Base-by-base conservation (phyloP, 2,888 invertebrate species). In the Muscina levida region DNA sequence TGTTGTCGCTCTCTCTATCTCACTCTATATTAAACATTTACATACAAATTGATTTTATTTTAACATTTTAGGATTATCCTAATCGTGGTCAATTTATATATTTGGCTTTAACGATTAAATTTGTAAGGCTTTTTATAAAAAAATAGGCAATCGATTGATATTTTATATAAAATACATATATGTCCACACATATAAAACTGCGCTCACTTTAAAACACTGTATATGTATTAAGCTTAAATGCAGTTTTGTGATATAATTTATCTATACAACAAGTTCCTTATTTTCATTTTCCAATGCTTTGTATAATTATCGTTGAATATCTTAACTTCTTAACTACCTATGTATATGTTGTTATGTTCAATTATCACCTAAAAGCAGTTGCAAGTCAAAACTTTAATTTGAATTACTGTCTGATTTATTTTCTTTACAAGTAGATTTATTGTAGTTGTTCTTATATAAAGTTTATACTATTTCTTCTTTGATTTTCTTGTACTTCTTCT, bases 141-240 rank as follows among this genome's bases (percentile, higher is more conserved):
- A 81, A 5, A 31, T 84, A 85, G 84, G 85, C 79, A 78, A 83
- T 83, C 82, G 85, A 84, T 85, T 84, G 83, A 31, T 31, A 31
- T 3, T 8, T 8, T 31, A 31, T 31, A 31, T 31, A 31, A 3
- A 5, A 31, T 31, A 31, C 31, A 31, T 31, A 31, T 31, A 31
- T 31, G 8, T n/a, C n/a, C n/a, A n/a, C n/a, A n/a, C n/a, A n/a
- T n/a, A 8, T 31, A 31, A 31, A 31, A 5, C 31, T 31, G 8
- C n/a, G n/a, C n/a, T 31, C 8, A 31, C 8, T 5, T 31, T 31
- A 31, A 3, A 5, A 31, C 31, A 31, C 31, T 31, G 31, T 31
- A 31, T 31, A 31, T 5, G n/a, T n/a, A 5, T 31, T 31, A 31
- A 31, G 31, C 31, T 31, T 3, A 31, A 31, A 8, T 31, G 31